Evolutionary conservation across 2,113 vertebrate genomes (phyloP).

Genomic region (Euleptes europaea): DNA sequence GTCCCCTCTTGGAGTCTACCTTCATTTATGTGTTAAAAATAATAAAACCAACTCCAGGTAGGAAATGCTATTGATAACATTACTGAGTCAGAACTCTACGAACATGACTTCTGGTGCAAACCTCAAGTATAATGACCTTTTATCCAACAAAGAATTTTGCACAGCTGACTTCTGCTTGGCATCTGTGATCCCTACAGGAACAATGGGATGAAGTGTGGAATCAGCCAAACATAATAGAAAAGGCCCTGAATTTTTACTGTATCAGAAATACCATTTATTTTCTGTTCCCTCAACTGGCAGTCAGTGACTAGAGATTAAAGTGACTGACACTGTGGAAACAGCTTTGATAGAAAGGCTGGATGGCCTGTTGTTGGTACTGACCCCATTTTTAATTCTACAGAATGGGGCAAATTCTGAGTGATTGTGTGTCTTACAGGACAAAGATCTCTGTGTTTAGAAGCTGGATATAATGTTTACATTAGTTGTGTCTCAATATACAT

Average conservation of each 20-base stretch:
- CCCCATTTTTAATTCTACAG: neutral
- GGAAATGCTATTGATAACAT: slow-evolving; percentile 16
- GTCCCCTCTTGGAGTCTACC: neutral
- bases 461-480: too few relatives aligned
- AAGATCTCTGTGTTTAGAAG: neutral
- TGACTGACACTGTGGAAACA: slow-evolving; percentile 16
- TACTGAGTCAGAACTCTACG: slow-evolving; percentile 11
- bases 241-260: neutral
- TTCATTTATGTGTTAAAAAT: neutral
- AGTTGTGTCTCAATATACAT: too few relatives aligned
- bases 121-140: slow-evolving; percentile 37
- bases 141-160: slow-evolving; percentile 26
- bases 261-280: slow-evolving; percentile 9
- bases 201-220: slow-evolving; percentile 1
- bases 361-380: neutral
- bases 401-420: neutral
- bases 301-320: slow-evolving; percentile 10
- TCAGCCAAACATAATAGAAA: slow-evolving; percentile 15
- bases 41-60: neutral
- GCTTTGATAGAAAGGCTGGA: neutral
- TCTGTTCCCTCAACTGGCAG: neutral
- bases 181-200: slow-evolving; percentile 46
- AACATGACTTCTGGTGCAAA: slow-evolving; percentile 29
- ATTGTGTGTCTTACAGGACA: neutral
- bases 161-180: slow-evolving; percentile 36